These are phyloP conservation scores for Lemur catta DNA, from an alignment of 2,797 vertebrate species.

Conservation along the genomic window DNA sequence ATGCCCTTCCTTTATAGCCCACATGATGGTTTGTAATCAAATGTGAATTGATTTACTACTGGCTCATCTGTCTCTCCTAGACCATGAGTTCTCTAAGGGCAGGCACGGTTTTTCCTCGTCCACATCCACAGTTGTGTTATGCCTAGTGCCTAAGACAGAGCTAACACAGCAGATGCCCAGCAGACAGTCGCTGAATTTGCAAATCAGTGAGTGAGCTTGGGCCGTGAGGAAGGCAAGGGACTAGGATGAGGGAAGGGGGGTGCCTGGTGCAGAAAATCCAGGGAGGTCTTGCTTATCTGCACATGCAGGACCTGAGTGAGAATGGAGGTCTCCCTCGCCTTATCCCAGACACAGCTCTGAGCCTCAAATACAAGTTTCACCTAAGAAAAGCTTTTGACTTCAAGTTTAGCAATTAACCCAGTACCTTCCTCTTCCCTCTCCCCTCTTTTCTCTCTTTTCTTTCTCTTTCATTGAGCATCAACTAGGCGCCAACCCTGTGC, in stretches of 20 bases:
- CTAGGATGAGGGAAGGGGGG: accelerated
- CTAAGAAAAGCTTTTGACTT: background rate
- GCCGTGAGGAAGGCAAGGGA: accelerated
- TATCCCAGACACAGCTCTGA: accelerated
- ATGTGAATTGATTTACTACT: background rate
- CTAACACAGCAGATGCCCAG: accelerated
- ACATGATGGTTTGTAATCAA: background rate
- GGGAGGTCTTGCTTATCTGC: accelerated
- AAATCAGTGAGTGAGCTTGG: background rate
- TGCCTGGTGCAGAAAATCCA: accelerated
- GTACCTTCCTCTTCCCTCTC: background rate
- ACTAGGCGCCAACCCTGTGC: background rate
- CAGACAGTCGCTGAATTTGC: too few species aligned
- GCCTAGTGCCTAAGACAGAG: background rate
- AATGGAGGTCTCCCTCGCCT: background rate
- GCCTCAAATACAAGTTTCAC: background rate
- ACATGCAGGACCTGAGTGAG: accelerated
- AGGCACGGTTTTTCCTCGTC: accelerated
- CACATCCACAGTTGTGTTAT: accelerated
- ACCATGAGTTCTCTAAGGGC: too few species aligned
- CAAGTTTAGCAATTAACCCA: background rate
- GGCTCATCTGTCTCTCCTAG: background rate
- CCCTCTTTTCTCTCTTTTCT: background rate
- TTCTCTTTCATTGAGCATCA: accelerated
- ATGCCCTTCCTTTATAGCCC: background rate